A percentile compares a stretch with the other conserved stretches of the same genome.
phyloP scores from a whole-genome alignment of 1,140 invertebrate species.

The Telenomus remus region DNA sequence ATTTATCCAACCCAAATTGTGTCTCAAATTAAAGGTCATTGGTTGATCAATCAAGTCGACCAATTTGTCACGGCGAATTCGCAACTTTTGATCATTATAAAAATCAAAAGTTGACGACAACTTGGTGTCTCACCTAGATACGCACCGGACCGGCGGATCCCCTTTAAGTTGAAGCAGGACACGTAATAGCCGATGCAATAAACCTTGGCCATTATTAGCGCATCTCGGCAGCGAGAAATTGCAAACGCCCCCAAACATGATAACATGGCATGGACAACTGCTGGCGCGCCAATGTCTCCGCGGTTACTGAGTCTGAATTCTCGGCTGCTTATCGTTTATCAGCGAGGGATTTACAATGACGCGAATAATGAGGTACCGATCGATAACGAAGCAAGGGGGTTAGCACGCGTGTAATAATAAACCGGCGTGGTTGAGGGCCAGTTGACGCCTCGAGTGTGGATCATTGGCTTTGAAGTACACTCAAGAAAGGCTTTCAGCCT shows the following conservation, averaged over 20 bases:
- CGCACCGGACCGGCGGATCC: constrained; percentile 11
- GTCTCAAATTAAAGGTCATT: no score
- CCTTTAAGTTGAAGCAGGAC: constrained; percentile 25
- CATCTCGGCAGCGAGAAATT: constrained; percentile 18
- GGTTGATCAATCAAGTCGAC: no score
- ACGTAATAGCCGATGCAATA: constrained; percentile 9
- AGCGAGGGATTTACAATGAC: constrained; percentile 19
- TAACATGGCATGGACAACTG: constrained; percentile 16
- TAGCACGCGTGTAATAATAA: no score
- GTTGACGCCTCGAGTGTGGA: constrained; percentile 10
- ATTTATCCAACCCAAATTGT: no score
- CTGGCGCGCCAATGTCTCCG: background rate
- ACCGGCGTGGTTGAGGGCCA: background rate
- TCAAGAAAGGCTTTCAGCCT: constrained; percentile 7
- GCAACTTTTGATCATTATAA: no score
- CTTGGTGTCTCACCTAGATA: constrained; percentile 9
- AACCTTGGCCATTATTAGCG: constrained; percentile 26
- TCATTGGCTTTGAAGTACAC: constrained; percentile 27
- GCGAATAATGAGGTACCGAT: background rate
- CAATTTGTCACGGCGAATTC: no score
- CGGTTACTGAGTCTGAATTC: constrained; percentile 16
- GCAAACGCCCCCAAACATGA: constrained; percentile 16
- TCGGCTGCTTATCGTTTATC: constrained; percentile 28
- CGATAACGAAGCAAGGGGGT: no score
- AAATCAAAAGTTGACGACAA: no score